Base-by-base conservation (phyloP, 2,113 vertebrate species). In the Illadopsis cleaveri region DNA sequence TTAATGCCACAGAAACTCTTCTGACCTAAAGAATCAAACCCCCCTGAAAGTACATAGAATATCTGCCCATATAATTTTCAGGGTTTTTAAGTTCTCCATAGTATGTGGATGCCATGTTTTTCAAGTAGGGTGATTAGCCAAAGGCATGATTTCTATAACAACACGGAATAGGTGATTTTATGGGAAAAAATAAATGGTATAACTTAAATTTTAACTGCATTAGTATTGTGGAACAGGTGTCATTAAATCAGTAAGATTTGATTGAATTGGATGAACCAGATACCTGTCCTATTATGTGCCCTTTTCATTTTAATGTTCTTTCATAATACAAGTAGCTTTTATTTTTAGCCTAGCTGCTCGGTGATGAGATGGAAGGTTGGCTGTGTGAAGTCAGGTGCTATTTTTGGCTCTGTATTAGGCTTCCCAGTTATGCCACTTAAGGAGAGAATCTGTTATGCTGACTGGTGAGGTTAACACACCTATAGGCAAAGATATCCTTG, bases 351-450 rank as follows among this genome's bases (percentile, higher is more conserved):
- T 18, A 30, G 50, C 66, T 86, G 8, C 54, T 69, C 10, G 1
- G 30, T 65, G 79, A 42, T 90, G 15, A 82, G 47, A 77, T 47
- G 82, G 58, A 80, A 90, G 82, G 90, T 82, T 90, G 48, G 75
- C 88, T 92, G 33, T 88, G 85, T 94, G 92, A 94, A 93, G 85
- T 96, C 93, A 94, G 85, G 79, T 80, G 68, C 93, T 96, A 90
- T 96, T 97, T 96, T 86, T 81, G 85, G 71, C 89, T 77, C 79
- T 86, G n/a, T 50, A 12, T 82, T 77, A 87, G 81, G 28, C 78
- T 95, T 90, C 48, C 85, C 62, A 90, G 79, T 75, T 66, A 58
- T 11, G 60, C 66, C 33, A 51, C 79, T 86, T 73, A 24, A 90
- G 90, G 71, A 88, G 42, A 66, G 58, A 80, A 31, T 90, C 65